A percentile compares a stretch with the other conserved stretches of the same genome.
Conservation (phyloP, 2,888 invertebrate species). For the Eilema caniola region DNA sequence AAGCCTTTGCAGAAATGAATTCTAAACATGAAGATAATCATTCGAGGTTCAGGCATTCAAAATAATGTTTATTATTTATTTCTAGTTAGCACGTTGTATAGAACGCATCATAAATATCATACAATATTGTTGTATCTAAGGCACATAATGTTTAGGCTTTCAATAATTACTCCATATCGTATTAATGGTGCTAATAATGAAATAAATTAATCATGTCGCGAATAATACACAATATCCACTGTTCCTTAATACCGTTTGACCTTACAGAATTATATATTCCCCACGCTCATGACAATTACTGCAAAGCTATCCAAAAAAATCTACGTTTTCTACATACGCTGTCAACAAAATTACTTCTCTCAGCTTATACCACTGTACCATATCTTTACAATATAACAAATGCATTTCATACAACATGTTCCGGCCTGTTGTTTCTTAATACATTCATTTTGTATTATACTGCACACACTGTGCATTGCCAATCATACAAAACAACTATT, state of each 20-base stretch:
- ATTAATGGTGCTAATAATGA: slow-evolving; percentile 82
- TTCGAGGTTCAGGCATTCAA: slow-evolving; percentile 79
- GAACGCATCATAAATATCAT: slow-evolving; percentile 87
- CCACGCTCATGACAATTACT: slow-evolving; percentile 62
- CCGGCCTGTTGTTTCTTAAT: slow-evolving; percentile 62
- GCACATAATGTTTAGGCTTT: slow-evolving; percentile 88
- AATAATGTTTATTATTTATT: slow-evolving; percentile 82
- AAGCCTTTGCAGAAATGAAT: slow-evolving; percentile 79
- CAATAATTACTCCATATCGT: slow-evolving; percentile 85
- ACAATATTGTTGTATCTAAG: slow-evolving; percentile 88
- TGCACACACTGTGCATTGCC: slow-evolving; percentile 75
- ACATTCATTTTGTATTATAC: slow-evolving; percentile 60
- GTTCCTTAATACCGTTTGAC: slow-evolving; percentile 20
- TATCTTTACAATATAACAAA: slow-evolving; percentile 71
- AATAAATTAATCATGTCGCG: slow-evolving; percentile 61
- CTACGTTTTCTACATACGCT: slow-evolving; percentile 75
- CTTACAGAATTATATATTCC: slow-evolving; percentile 56
- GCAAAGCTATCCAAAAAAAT: slow-evolving; percentile 77
- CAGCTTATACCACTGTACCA: slow-evolving; percentile 61
- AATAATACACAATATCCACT: slow-evolving; percentile 60
- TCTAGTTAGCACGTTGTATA: slow-evolving; percentile 87
- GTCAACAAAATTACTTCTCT: slow-evolving; percentile 66
- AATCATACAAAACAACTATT: slow-evolving; percentile 86
- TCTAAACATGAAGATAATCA: slow-evolving; percentile 75
- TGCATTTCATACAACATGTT: slow-evolving; percentile 71